Conservation (phyloP, 2,888 invertebrate genomes). For the Ephialtes manifestator region DNA sequence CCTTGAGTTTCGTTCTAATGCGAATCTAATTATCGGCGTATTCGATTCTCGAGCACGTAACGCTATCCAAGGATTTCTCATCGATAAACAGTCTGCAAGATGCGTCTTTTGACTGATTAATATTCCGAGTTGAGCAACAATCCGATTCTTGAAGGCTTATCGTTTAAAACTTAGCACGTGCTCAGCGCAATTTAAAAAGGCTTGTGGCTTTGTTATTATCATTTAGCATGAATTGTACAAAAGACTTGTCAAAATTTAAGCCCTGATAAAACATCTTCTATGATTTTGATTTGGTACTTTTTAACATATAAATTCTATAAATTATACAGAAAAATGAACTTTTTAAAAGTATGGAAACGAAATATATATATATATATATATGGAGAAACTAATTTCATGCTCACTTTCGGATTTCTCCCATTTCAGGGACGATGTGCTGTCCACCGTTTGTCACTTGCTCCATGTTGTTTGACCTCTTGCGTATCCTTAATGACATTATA, state of each 20-base stretch:
- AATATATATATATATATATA: background rate
- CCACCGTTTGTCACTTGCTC: background rate
- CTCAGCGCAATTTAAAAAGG: background rate
- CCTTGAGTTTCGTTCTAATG: conserved; percentile 36
- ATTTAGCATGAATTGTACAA: background rate
- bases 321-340: too few species aligned
- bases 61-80: conserved; percentile 69
- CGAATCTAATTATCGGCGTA: conserved; percentile 72
- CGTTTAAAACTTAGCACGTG: background rate
- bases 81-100: conserved; percentile 1
- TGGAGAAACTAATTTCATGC: conserved; percentile 7
- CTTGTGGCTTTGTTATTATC: background rate
- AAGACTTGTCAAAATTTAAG: too few species aligned
- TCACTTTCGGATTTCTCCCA: conserved; percentile 39
- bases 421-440: conserved; percentile 14
- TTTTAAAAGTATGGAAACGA: background rate
- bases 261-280: too few species aligned
- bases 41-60: conserved; percentile 64
- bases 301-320: background rate
- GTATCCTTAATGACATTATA: conserved; percentile 1
- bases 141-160: conserved; percentile 25
- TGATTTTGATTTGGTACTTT: too few species aligned
- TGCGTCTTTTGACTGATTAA: conserved; percentile 33
- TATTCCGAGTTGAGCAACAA: conserved; percentile 70
- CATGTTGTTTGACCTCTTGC: background rate